A percentile compares a stretch with the other conserved stretches of the same genome.
Evolutionary conservation across 1,140 invertebrate genomes (phyloP).

Genomic region (Dendrolimus punctatus): DNA sequence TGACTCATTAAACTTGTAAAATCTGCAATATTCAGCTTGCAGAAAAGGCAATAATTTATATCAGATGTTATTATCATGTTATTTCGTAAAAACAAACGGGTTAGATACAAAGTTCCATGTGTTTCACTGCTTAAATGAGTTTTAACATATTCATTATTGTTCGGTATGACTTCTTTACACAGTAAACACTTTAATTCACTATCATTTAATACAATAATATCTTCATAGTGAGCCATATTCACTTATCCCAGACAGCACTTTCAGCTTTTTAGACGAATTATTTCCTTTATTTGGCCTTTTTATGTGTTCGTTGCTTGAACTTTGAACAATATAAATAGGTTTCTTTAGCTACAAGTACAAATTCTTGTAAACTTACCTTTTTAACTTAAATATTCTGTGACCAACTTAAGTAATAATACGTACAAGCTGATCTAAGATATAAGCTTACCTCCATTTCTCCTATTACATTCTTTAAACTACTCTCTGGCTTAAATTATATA

Average conservation of each 20-base stretch:
- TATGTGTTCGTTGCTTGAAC: too few species aligned
- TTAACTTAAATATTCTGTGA: too few species aligned
- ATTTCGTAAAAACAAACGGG: conserved; percentile 24
- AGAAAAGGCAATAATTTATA: conserved; percentile 19
- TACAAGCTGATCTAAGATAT: too few species aligned
- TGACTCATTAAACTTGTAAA: conserved; percentile 15
- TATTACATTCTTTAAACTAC: too few species aligned
- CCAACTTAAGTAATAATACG: too few species aligned
- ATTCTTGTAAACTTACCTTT: too few species aligned
- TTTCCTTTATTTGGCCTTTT: too few species aligned
- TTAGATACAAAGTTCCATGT: conserved; percentile 18
- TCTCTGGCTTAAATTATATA: too few species aligned
- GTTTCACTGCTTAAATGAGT: conserved; percentile 16
- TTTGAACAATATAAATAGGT: too few species aligned
- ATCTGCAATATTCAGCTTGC: conserved; percentile 9
- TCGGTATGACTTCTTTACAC: conserved; percentile 17
- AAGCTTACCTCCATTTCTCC: too few species aligned
- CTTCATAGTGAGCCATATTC: conserved; percentile 32
- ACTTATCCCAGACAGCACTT: conserved; percentile 3
- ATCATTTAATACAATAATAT: conserved; percentile 19
- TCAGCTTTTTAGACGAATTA: too few species aligned
- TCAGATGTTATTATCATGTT: conserved; percentile 13
- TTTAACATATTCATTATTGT: conserved; percentile 16
- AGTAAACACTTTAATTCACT: conserved; percentile 20
- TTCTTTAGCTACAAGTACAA: too few species aligned